A percentile compares a stretch with the other conserved stretches of the same genome.
These are phyloP conservation scores for Rugalucina vietnamica DNA, from an alignment of 2,888 invertebrate species.

Conservation along the genomic window DNA sequence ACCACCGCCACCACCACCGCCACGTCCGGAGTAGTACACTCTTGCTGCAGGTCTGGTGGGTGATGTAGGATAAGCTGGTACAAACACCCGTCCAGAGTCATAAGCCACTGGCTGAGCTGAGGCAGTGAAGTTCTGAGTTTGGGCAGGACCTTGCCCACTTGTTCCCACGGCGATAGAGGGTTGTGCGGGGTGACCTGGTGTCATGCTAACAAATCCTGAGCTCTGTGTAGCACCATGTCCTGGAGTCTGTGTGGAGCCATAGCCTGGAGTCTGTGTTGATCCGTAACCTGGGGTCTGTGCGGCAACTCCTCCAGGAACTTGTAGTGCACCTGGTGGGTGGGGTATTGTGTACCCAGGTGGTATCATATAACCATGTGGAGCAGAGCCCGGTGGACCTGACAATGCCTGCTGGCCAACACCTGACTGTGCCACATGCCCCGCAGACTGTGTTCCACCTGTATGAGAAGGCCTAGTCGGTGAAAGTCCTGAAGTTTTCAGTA, in stretches of 20 bases:
- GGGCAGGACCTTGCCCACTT: conserved; percentile 20
- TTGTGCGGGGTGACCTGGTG: conserved; percentile 46
- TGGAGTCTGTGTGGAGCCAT: conserved; percentile 53
- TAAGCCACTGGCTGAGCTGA: conserved; percentile 60
- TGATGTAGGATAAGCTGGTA: conserved; percentile 65
- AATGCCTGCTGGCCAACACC: conserved; percentile 1
- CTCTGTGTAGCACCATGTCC: conserved; percentile 55
- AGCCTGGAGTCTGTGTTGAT: conserved; percentile 31
- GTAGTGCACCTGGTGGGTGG: conserved; percentile 31
- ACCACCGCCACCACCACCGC: conserved; percentile 53
- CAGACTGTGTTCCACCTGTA: neutral
- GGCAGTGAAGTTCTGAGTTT: conserved; percentile 53
- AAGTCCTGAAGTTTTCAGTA: conserved; percentile 35
- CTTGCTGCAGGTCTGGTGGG: conserved; percentile 60
- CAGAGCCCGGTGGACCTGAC: conserved; percentile 22
- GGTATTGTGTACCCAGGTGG: conserved; percentile 52
- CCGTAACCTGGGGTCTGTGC: conserved; percentile 29
- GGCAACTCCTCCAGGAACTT: neutral
- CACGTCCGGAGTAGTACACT: conserved; percentile 59
- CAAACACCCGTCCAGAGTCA: conserved; percentile 59
- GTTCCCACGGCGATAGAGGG: conserved; percentile 52
- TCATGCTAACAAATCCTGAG: conserved; percentile 28
- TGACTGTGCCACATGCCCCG: neutral
- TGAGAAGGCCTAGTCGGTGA: conserved; percentile 18
- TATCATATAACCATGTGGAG: conserved; percentile 49